Evolutionary conservation across 2,797 vertebrate genomes (phyloP).

Genomic region (Moxostoma hubbsi): DNA sequence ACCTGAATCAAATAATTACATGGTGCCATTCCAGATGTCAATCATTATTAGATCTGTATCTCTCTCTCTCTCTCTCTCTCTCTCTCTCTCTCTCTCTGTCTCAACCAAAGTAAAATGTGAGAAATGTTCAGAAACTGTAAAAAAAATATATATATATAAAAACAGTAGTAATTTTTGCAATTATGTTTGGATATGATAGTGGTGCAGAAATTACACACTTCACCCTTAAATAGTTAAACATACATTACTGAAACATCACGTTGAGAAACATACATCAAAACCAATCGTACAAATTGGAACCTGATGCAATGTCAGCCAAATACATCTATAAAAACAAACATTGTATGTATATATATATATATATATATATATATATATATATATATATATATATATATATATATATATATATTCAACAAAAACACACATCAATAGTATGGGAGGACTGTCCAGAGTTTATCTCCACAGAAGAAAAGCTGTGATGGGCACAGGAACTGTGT

Average conservation of each 20-base stretch:
- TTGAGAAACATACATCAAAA: neutral
- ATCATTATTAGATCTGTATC: no score
- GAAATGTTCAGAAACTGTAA: no score
- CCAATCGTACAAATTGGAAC: neutral
- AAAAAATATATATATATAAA: no score
- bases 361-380: no score
- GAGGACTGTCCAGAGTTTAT: conserved; percentile 1
- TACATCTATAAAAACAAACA: neutral
- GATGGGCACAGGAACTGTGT: neutral
- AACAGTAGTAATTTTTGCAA: neutral
- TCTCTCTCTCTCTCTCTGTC: no score
- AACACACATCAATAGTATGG: neutral
- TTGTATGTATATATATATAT: no score
- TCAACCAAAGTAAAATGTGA: no score
- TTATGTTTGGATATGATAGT: neutral
- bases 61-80: no score
- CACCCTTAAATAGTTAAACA: no score
- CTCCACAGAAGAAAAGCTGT: neutral
- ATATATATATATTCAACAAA: neutral
- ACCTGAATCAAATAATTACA: conserved; percentile 61
- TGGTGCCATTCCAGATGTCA: conserved; percentile 44
- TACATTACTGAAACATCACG: neutral
- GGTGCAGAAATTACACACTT: no score
- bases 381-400: no score
- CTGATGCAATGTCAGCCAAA: neutral